Evolutionary conservation across 2,888 invertebrate genomes (phyloP).

Genomic region (Temnothorax ravouxi): DNA sequence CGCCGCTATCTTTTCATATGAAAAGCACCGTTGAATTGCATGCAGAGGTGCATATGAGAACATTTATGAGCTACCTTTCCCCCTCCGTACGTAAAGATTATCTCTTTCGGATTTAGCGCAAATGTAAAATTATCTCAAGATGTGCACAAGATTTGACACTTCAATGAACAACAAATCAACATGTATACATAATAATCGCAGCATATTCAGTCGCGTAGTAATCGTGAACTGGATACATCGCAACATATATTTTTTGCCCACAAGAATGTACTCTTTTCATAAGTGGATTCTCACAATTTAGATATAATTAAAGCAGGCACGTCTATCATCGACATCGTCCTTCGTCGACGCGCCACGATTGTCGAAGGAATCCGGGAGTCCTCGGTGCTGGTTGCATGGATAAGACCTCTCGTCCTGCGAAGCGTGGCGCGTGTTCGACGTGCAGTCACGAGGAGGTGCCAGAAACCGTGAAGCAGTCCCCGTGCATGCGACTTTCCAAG

Average conservation of each 20-base stretch:
- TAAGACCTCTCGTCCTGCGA: conserved; percentile 34
- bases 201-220: background rate
- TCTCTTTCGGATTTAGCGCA: background rate
- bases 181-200: background rate
- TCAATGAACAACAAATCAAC: background rate
- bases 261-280: background rate
- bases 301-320: conserved; percentile 33
- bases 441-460: conserved; percentile 64
- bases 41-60: background rate
- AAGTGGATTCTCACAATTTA: conserved; percentile 31
- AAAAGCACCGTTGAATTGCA: background rate
- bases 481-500: conserved; percentile 80
- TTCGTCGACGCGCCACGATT: conserved; percentile 33
- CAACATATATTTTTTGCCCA: background rate
- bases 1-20: conserved; percentile 52
- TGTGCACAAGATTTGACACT: background rate
- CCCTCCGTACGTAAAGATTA: background rate
- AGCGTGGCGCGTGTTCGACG: conserved; percentile 56
- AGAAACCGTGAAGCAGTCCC: conserved; percentile 77
- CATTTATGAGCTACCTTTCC: background rate
- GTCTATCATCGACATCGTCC: conserved; percentile 43
- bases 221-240: background rate
- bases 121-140: background rate
- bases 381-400: conserved; percentile 11
- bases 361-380: conserved; percentile 45